Evolutionary conservation across 2,797 vertebrate species (phyloP).

Genomic region (Prionace glauca): DNA sequence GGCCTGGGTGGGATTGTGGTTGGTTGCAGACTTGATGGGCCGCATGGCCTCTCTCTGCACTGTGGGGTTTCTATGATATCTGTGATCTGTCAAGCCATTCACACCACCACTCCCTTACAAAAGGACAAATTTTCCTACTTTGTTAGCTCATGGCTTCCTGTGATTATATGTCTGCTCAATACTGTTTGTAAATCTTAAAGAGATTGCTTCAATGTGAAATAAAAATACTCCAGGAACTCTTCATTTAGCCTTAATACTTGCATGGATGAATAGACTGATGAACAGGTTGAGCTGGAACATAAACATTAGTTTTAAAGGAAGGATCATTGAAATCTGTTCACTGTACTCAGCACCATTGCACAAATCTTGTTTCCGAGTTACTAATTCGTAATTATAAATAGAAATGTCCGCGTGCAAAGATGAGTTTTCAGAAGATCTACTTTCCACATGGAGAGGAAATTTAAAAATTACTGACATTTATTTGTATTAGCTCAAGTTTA

Average conservation of each 20-base stretch:
- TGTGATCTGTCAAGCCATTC: too few relatives aligned
- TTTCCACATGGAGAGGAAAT: neutral
- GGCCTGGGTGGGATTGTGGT: too few relatives aligned
- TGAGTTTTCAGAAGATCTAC: neutral
- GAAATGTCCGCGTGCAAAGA: too few relatives aligned
- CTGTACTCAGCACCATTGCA: neutral
- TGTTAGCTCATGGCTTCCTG: neutral
- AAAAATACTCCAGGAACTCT: neutral
- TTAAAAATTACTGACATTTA: neutral
- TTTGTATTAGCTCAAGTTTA: neutral
- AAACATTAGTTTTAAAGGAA: neutral
- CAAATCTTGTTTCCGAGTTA: neutral
- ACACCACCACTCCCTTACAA: too few relatives aligned
- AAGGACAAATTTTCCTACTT: too few relatives aligned
- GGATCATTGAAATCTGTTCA: neutral
- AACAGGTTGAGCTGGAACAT: neutral
- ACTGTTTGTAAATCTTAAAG: neutral
- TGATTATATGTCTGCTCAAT: neutral
- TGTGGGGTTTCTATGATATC: too few relatives aligned
- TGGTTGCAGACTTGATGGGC: too few relatives aligned
- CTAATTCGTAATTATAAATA: neutral
- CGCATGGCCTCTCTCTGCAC: too few relatives aligned
- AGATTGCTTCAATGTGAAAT: neutral
- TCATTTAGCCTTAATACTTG: neutral
- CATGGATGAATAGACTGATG: neutral